Percentiles rank a stretch among this genome's conserved stretches.
Evolutionary conservation across 2,888 invertebrate genomes (phyloP).

Genomic region (Deroplatys truncata): DNA sequence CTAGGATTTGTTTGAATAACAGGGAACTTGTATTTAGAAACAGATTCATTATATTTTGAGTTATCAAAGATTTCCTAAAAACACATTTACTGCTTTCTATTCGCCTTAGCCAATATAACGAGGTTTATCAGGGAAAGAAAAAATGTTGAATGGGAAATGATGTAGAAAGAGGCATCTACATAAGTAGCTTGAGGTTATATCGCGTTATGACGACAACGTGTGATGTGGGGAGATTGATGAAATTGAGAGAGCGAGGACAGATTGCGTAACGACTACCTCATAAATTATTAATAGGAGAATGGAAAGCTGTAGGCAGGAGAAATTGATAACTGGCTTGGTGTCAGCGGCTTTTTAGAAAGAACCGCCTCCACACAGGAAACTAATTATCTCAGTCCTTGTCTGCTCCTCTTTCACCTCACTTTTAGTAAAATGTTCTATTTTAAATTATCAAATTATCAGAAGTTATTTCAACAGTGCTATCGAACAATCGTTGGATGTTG

Average conservation of each 20-base stretch:
- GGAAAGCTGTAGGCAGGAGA: not conserved
- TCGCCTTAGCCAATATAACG: not conserved
- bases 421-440: not conserved
- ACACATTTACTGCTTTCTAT: no score
- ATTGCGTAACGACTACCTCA: not conserved
- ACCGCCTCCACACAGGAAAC: not conserved
- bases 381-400: not conserved
- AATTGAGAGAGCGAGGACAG: conserved; percentile 9
- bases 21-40: no score
- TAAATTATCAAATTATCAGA: no score
- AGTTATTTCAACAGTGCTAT: no score
- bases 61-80: no score
- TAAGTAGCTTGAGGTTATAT: not conserved
- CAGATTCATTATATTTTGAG: no score
- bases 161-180: not conserved
- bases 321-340: not conserved
- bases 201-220: not conserved
- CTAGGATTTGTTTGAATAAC: no score
- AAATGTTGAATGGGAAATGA: not conserved
- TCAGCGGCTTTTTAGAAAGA: not conserved
- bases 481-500: no score
- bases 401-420: not conserved
- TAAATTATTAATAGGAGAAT: conserved; percentile 7
- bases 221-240: not conserved
- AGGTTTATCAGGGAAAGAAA: not conserved